phyloP scores from a whole-genome alignment of 2,888 invertebrate genomes.

The Volucella inanis region DNA sequence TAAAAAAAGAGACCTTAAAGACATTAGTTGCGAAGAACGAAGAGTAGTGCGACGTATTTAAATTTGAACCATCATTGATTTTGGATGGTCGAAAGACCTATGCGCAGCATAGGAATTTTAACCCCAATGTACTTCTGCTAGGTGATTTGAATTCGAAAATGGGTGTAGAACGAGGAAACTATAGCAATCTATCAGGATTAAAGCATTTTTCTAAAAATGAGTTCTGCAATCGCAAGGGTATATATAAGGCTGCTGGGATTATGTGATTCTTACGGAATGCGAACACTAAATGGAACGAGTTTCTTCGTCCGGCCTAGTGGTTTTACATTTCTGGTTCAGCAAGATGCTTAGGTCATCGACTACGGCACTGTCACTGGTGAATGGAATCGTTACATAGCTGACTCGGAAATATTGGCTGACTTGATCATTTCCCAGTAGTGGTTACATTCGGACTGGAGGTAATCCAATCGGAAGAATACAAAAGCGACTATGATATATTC shows the following conservation, averaged over 20 bases:
- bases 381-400: no score
- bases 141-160: background rate
- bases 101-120: background rate
- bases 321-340: background rate
- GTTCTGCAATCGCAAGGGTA: background rate
- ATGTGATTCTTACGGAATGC: no score
- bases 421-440: no score
- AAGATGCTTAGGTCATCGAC: background rate
- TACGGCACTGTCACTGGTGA: background rate
- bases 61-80: background rate
- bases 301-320: background rate
- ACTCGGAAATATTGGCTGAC: no score
- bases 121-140: background rate
- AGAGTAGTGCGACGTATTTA: background rate
- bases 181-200: background rate
- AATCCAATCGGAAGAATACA: no score
- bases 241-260: no score
- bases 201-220: background rate
- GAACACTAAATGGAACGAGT: background rate
- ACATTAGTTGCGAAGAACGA: background rate
- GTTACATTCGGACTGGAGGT: no score
- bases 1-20: background rate
- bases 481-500: no score
- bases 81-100: no score
- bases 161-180: background rate